Base-by-base conservation (phyloP, 2,888 invertebrate genomes). In the Pherbina coryleti region DNA sequence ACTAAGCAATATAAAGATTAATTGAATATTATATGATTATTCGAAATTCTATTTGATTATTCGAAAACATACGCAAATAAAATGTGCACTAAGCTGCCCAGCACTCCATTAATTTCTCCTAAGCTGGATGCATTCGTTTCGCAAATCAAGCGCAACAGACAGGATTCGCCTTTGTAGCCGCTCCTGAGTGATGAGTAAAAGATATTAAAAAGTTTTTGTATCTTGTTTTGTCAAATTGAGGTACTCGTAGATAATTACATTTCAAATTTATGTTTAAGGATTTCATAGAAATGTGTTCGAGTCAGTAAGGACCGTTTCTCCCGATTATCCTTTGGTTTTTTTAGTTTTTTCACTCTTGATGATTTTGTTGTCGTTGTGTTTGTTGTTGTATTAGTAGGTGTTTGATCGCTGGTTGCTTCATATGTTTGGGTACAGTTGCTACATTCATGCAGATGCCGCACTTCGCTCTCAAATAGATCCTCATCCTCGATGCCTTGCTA, bases 101-200 rank as follows among this genome's bases (percentile, higher is more conserved):
- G 84, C 28, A 94, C 90, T 14, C 94, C 94, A 85, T 93, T 92
- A 80, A 91, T 80, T 34, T 87, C 85, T 34, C 85, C 85, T 44
- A 89, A 69, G 69, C 84, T 82, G 0, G 86, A 85, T 1, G 85
- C 90, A 75, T 92, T 92, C 60, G 91, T 91, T 85, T 94, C 94
- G 84, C 94, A 94, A 82, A 94, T 93, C 69, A 92, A 91, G 81
- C 93, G 91, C 77, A 93, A 90, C 79, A 94, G 88, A 84, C 94
- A 94, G 51, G 90, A 85, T 79, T 91, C 91, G 0, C 93, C 94
- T 17, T 91, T 88, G 85, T 92, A 92, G 31, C 93, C 88, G 44
- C 85, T 85, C 62, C 88, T 88, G 37, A 1, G 17, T 28, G 9
- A 22, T 3, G 60, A 8, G 5, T 19, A 0, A 62, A 28, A 19